Percentiles rank a stretch among this genome's conserved stretches.
Evolutionary conservation across 2,113 vertebrate species (phyloP).

Genomic region (Rhodinocichla rosea): DNA sequence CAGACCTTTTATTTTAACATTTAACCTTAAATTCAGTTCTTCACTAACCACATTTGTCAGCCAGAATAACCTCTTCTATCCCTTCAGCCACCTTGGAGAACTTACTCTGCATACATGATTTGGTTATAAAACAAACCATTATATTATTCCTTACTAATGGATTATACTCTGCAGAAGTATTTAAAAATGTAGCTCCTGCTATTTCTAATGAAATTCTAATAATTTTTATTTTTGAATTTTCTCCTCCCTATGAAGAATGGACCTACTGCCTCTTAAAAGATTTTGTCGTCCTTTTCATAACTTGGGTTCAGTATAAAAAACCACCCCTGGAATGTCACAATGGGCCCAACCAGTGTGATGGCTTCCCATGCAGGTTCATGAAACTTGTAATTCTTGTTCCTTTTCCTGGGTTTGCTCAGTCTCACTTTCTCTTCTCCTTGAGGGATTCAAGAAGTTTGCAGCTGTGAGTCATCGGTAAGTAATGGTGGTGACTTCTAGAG

Average conservation of each 20-base stretch:
- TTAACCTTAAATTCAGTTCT: not conserved
- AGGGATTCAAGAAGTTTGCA: not conserved
- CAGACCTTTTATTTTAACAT: not conserved
- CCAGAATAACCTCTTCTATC: not conserved
- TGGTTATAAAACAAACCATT: not conserved
- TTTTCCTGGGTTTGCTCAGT: not conserved
- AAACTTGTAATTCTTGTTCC: not conserved
- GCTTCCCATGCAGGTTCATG: accelerated
- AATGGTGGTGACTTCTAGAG: not conserved
- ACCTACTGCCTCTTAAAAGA: not conserved
- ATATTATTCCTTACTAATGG: not conserved
- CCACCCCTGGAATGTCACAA: not conserved
- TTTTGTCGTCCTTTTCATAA: not conserved
- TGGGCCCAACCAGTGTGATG: not conserved
- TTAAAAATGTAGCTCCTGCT: not conserved
- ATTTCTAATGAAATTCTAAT: not conserved
- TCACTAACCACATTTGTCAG: not conserved
- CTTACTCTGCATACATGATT: not conserved
- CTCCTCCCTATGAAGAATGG: not conserved
- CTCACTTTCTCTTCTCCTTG: not conserved
- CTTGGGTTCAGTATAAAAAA: not conserved
- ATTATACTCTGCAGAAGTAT: not conserved
- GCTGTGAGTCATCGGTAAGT: not conserved
- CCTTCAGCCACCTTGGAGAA: not conserved
- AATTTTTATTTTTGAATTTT: not conserved